These are phyloP conservation scores for Sitobion miscanthi DNA, from an alignment of 1,140 invertebrate genomes.

Conservation along the genomic window DNA sequence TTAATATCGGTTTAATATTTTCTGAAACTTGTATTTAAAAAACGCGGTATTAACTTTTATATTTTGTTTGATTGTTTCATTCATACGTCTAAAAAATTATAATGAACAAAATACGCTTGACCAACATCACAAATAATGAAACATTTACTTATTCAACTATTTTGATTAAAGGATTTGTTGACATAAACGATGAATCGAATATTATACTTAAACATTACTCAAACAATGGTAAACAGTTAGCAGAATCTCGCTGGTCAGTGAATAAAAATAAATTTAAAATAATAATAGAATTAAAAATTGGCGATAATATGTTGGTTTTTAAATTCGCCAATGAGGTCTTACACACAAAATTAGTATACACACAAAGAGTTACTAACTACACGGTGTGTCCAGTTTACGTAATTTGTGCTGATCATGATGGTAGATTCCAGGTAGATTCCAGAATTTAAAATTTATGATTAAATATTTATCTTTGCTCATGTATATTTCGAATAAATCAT, in stretches of 20 bases:
- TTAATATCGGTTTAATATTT: neutral
- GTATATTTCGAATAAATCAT: neutral
- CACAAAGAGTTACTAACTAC: conserved; percentile 56
- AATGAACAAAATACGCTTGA: conserved; percentile 40
- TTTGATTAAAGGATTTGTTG: conserved; percentile 58
- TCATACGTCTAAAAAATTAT: neutral
- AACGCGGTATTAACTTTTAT: neutral
- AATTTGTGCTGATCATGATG: conserved; percentile 77
- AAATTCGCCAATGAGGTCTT: conserved; percentile 46
- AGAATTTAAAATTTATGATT: neutral
- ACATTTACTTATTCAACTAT: conserved; percentile 57
- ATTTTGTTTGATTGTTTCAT: neutral
- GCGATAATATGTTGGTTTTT: conserved; percentile 58
- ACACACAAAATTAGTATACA: conserved; percentile 55
- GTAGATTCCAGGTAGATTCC: conserved; percentile 75
- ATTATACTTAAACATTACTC: conserved; percentile 46
- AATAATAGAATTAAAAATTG: conserved; percentile 57
- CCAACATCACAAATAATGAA: conserved; percentile 56
- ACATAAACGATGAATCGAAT: neutral
- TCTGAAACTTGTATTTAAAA: neutral
- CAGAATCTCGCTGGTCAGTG: conserved; percentile 56
- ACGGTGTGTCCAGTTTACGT: conserved; percentile 75
- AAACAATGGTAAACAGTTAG: conserved; percentile 35
- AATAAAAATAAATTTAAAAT: conserved; percentile 58
- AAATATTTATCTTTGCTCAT: conserved; percentile 1